These are phyloP conservation scores for Cyprinodon diabolis DNA, from an alignment of 2,797 vertebrate species.

Conservation along the genomic window DNA sequence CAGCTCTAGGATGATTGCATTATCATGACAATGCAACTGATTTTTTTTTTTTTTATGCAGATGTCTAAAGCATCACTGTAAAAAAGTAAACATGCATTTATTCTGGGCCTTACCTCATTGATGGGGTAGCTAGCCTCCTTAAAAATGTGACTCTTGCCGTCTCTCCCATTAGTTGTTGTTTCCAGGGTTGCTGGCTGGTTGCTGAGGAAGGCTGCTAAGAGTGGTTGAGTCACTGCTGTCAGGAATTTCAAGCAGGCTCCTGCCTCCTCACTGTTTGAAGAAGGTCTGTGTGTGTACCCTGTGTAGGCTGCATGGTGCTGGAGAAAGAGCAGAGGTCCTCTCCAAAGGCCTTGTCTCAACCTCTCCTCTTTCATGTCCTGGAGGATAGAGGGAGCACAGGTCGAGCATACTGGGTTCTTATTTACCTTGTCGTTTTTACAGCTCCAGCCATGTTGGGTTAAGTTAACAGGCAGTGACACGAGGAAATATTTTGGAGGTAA, in stretches of 20 bases:
- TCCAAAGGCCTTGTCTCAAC: slow-evolving; percentile 2
- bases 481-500: not conserved
- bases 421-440: not conserved
- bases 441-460: not conserved
- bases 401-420: not conserved
- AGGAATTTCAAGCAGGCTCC: slow-evolving; percentile 7
- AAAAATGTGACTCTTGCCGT: not conserved
- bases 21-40: not conserved
- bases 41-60: not conserved
- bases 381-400: slow-evolving; percentile 3
- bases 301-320: not conserved
- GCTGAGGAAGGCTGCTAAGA: slow-evolving; percentile 1
- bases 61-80: not conserved
- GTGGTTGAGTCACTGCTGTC: not conserved
- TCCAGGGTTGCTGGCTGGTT: not conserved
- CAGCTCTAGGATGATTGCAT: not conserved
- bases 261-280: slow-evolving; percentile 5
- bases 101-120: not conserved
- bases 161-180: not conserved
- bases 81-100: not conserved
- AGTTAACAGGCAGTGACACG: not conserved
- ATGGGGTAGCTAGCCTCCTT: not conserved
- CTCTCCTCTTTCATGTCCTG: slow-evolving; percentile 10
- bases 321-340: slow-evolving; percentile 1
- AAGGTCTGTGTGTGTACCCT: not conserved